Conservation (phyloP, 2,113 vertebrate genomes). For the Pterocles orientalis region DNA sequence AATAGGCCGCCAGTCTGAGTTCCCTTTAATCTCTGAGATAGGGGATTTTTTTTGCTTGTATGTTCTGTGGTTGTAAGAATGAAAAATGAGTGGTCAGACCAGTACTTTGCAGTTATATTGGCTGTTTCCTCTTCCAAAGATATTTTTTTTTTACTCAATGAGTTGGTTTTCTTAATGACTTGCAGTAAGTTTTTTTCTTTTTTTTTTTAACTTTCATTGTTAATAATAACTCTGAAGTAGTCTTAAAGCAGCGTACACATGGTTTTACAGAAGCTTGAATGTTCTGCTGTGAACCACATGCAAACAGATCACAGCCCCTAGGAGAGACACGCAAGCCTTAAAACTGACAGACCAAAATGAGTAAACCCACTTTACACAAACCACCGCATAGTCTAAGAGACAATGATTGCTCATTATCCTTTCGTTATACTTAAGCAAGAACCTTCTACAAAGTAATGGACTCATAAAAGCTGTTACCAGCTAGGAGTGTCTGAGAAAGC, state of each 20-base stretch:
- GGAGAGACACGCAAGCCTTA: neutral
- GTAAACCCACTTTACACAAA: neutral
- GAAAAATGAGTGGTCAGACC: conserved; percentile 60
- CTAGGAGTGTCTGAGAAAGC: neutral
- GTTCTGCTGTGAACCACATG: neutral
- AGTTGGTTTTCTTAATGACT: conserved; percentile 55
- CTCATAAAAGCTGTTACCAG: neutral
- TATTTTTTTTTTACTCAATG: conserved; percentile 34
- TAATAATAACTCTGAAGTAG: conserved; percentile 34
- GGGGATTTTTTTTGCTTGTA: conserved; percentile 40
- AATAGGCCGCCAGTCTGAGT: conserved; percentile 14
- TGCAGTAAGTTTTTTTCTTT: neutral
- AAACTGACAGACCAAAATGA: conserved; percentile 2
- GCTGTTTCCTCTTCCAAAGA: conserved; percentile 57
- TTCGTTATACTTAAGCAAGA: neutral
- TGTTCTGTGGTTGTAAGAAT: conserved; percentile 50
- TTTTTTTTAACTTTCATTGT: neutral
- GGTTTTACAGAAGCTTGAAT: conserved; percentile 13
- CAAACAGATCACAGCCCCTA: neutral
- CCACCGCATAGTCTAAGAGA: neutral
- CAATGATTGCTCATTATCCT: neutral
- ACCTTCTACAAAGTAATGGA: neutral
- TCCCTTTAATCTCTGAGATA: conserved; percentile 19
- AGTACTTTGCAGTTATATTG: conserved; percentile 52
- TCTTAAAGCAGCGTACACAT: neutral